Conservation (phyloP, 2,888 invertebrate species). For the Lordiphosa fenestrarum region DNA sequence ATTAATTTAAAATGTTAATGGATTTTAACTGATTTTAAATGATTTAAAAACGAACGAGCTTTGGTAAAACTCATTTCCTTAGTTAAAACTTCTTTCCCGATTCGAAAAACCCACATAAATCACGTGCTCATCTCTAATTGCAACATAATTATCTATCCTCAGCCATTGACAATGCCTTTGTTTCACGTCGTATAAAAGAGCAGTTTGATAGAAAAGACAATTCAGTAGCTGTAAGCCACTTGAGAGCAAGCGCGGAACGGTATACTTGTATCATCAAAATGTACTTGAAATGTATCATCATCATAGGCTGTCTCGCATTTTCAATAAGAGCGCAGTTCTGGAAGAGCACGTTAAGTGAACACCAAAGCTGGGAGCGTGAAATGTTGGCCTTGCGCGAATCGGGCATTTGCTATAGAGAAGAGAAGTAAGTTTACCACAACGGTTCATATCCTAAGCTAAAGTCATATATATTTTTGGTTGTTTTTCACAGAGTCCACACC, state of each 20-base stretch:
- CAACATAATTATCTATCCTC: conserved; percentile 16
- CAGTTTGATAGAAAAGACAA: conserved; percentile 14
- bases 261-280: conserved; percentile 25
- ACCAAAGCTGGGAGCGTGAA: conserved; percentile 61
- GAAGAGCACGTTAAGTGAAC: conserved; percentile 41
- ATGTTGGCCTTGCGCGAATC: conserved; percentile 55
- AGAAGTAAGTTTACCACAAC: conserved; percentile 66
- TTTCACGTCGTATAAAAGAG: conserved; percentile 21
- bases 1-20: too few species aligned
- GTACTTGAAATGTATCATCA: conserved; percentile 29
- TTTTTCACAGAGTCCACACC: conserved; percentile 48
- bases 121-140: conserved; percentile 6
- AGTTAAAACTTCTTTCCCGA: background rate
- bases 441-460: background rate
- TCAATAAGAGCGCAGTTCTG: conserved; percentile 63
- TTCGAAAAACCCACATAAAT: conserved; percentile 9
- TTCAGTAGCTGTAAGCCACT: conserved; percentile 30
- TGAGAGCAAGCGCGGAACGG: conserved; percentile 12
- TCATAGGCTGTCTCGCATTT: conserved; percentile 35
- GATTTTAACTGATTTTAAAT: too few species aligned
- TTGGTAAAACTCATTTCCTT: too few species aligned
- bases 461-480: background rate
- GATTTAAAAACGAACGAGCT: too few species aligned
- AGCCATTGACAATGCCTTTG: conserved; percentile 30
- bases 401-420: conserved; percentile 77